Evolutionary conservation across 1,140 invertebrate genomes (phyloP).

Genomic region (Tribolium castaneum): DNA sequence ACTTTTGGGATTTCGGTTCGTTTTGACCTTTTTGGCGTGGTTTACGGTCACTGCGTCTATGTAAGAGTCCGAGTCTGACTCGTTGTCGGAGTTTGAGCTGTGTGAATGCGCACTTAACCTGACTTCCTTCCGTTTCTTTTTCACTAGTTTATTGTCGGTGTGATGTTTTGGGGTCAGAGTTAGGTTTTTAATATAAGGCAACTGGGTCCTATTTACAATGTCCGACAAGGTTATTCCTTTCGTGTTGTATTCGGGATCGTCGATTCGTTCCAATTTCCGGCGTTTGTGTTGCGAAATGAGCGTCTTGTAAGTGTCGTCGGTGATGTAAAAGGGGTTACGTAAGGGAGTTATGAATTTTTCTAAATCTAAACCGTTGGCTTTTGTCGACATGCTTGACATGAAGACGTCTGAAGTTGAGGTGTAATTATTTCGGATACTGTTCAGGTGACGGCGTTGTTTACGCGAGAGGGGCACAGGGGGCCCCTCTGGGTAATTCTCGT

Average conservation of each 20-base stretch:
- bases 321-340: conserved; percentile 66
- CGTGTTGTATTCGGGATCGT: conserved; percentile 56
- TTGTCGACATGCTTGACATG: conserved; percentile 64
- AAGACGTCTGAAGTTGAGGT: conserved; percentile 66
- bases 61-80: conserved; percentile 58
- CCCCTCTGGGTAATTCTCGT: conserved; percentile 79
- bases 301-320: conserved; percentile 76
- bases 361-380: conserved; percentile 64
- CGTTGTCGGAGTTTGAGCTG: conserved; percentile 61
- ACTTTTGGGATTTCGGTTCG: not conserved
- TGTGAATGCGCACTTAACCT: conserved; percentile 45
- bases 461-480: conserved; percentile 65
- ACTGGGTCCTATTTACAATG: conserved; percentile 60
- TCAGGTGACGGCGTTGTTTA: conserved; percentile 66
- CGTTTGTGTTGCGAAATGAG: conserved; percentile 76
- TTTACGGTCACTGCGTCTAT: conserved; percentile 55
- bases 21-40: conserved; percentile 32
- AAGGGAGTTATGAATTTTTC: conserved; percentile 61
- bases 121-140: conserved; percentile 27
- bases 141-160: conserved; percentile 40
- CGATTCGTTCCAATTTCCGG: conserved; percentile 68
- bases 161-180: conserved; percentile 53
- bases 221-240: conserved; percentile 57
- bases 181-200: conserved; percentile 63
- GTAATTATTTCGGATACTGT: conserved; percentile 63